Evolutionary conservation across 2,888 invertebrate genomes (phyloP).

Genomic region (Tetranychus truncatus): DNA sequence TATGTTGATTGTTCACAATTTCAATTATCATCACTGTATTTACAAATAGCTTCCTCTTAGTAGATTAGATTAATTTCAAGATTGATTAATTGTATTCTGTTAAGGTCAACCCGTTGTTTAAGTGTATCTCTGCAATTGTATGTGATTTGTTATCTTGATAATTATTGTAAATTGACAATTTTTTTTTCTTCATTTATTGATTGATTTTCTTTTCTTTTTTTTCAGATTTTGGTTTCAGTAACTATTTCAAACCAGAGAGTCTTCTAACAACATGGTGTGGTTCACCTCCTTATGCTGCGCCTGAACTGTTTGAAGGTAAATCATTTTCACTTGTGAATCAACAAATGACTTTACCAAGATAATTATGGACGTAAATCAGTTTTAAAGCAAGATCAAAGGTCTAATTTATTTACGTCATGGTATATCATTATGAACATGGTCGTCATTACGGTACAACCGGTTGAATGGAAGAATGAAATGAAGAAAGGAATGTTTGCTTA

Average conservation of each 20-base stretch:
- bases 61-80: too few relatives aligned
- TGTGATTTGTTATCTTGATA: too few relatives aligned
- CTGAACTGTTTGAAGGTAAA: conserved; percentile 77
- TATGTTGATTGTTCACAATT: too few relatives aligned
- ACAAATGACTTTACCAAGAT: too few relatives aligned
- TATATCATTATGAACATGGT: neutral
- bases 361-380: neutral
- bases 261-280: conserved; percentile 21
- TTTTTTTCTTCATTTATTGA: conserved; percentile 11
- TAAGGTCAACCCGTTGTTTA: too few relatives aligned
- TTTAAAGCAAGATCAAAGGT: neutral
- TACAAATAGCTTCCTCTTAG: too few relatives aligned
- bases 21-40: too few relatives aligned
- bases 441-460: neutral
- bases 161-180: too few relatives aligned
- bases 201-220: neutral
- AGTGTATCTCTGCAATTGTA: too few relatives aligned
- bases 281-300: conserved; percentile 77
- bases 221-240: conserved; percentile 81
- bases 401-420: neutral
- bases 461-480: neutral
- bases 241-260: conserved; percentile 44
- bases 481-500: neutral
- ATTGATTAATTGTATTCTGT: too few relatives aligned
- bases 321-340: neutral